Base-by-base conservation (phyloP, 2,113 vertebrate genomes). In the Phalacrocorax brasilianus region DNA sequence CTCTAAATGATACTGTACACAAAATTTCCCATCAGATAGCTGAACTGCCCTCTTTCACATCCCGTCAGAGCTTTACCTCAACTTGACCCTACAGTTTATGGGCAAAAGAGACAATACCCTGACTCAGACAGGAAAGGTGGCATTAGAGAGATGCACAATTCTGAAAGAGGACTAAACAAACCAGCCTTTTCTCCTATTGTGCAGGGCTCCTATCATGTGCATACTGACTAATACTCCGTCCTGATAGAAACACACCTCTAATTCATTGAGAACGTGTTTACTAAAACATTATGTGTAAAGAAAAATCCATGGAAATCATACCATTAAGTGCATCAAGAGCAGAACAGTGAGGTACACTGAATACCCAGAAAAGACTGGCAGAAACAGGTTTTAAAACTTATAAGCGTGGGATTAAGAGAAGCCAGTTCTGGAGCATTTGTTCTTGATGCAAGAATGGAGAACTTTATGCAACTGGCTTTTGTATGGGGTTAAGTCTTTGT, bases 81-180 rank as follows among this genome's bases (percentile, higher is more conserved):
- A 24, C 78, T 58, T 97, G 97, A 98, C 97, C 98, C 96, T 89
- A 53, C 7, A n/a, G 55, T 95, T 94, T 96, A 70, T 94, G 95
- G 78, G 88, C 55, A 45, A 65, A 89, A 82, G 91, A 95, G 91
- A 97, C 94, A 97, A 97, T 97, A 61, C 73, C 68, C 89, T 98
- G 97, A 98, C 94, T 97, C 97, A 98, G 96, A 95, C 98, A 98
- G 98, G 98, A 98, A 98, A 98, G 98, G 97, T 97, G 96, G 97
- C 92, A 97, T 97, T 96, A 97, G 91, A 91, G 95, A 94, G 96
- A 98, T 97, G 93, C 96, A 56, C 77, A 59, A 3, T 82, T 87
- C 88, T 98, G 90, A 98, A 98, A 97, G 93, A 93, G 40, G 24
- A 81, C 93, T 97, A 97, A 98, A 96, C 96, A 98, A 98, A 98